Evolutionary conservation across 2,113 vertebrate genomes (phyloP).

Genomic region (Chaenogobius annularis): DNA sequence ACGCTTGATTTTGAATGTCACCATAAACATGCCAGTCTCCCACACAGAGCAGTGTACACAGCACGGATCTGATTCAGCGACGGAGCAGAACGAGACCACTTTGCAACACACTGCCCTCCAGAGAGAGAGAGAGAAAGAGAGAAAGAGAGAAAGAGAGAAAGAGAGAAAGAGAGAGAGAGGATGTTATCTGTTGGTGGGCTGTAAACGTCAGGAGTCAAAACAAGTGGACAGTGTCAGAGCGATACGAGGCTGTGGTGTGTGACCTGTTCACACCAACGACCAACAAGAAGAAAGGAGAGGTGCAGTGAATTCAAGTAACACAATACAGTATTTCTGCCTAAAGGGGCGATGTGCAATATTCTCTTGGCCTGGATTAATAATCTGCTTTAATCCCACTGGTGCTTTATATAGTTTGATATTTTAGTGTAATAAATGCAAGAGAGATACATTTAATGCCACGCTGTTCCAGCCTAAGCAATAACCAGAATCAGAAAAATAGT

Average conservation of each 20-base stretch:
- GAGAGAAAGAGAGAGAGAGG: slow-evolving; percentile 11
- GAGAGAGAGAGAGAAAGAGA: neutral
- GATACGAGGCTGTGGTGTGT: slow-evolving; percentile 25
- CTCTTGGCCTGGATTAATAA: too few species aligned
- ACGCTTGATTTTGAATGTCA: slow-evolving; percentile 42
- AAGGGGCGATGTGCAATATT: too few species aligned
- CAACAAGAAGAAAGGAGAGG: slow-evolving; percentile 2
- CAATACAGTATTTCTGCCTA: neutral
- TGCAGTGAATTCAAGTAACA: neutral
- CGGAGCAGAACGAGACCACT: slow-evolving; percentile 48
- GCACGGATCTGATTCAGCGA: slow-evolving; percentile 23
- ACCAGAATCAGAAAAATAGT: too few species aligned
- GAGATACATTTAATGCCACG: too few species aligned
- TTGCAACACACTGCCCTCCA: slow-evolving; percentile 19
- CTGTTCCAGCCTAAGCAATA: too few species aligned
- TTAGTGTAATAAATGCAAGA: too few species aligned
- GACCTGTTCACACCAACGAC: slow-evolving; percentile 17
- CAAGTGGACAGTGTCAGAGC: slow-evolving; percentile 26
- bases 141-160: neutral
- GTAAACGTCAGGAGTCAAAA: slow-evolving; percentile 57
- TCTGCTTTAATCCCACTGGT: too few species aligned
- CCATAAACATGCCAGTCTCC: slow-evolving; percentile 25
- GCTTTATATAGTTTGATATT: too few species aligned
- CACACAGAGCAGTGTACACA: slow-evolving; percentile 1
- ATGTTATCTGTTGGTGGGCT: slow-evolving; percentile 44